Evolutionary conservation across 2,797 vertebrate genomes (phyloP).

Genomic region (Phaenicophaeus curvirostris): DNA sequence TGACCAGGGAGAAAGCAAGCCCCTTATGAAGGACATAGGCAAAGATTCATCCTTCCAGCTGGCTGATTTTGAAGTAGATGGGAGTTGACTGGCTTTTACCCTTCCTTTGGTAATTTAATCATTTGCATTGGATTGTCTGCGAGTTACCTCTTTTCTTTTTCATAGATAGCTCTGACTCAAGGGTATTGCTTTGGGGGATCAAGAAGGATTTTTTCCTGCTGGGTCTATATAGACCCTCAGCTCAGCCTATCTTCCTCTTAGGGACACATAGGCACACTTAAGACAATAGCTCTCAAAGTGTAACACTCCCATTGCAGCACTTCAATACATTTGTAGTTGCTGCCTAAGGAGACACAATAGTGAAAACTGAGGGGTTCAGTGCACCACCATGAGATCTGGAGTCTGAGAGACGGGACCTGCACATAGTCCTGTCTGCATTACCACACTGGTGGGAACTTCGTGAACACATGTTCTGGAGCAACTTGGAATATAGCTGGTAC

Average conservation of each 20-base stretch:
- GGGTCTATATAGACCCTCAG: background rate
- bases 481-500: background rate
- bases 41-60: background rate
- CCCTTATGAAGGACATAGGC: background rate
- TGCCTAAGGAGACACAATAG: background rate
- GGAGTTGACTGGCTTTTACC: background rate
- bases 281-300: background rate
- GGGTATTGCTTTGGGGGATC: background rate
- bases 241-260: background rate
- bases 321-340: background rate
- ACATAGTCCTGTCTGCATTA: fast-evolving
- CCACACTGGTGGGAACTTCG: background rate
- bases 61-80: background rate
- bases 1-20: background rate
- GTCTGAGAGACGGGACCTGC: background rate
- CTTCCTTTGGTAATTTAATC: background rate
- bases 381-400: background rate
- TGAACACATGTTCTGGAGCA: background rate
- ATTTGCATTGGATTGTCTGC: background rate
- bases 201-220: background rate
- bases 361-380: fast-evolving
- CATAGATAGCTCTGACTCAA: background rate
- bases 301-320: background rate
- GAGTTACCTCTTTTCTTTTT: background rate
- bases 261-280: background rate